These are phyloP conservation scores for Ametastegia equiseti DNA, from an alignment of 2,888 invertebrate species.

Conservation along the genomic window DNA sequence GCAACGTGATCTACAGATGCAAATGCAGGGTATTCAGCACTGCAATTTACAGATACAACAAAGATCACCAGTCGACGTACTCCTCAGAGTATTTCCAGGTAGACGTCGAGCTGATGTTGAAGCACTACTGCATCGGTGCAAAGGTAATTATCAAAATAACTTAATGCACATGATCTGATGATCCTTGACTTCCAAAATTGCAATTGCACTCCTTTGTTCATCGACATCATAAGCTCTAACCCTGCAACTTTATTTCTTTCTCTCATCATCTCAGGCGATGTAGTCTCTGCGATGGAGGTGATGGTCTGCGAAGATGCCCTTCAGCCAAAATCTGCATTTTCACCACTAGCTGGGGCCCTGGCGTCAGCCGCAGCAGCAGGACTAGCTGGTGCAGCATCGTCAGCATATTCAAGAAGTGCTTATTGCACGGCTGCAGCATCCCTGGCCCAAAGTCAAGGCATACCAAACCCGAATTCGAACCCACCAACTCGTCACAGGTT, in stretches of 20 bases:
- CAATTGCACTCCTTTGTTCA: neutral
- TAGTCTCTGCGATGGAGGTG: slow-evolving; percentile 95
- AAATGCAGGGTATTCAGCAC: slow-evolving; percentile 70
- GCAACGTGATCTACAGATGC: slow-evolving; percentile 72
- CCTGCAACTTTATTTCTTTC: no score
- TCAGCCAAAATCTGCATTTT: slow-evolving; percentile 86
- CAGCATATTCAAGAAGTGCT: slow-evolving; percentile 60
- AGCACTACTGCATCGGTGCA: slow-evolving; percentile 87
- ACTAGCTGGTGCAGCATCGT: slow-evolving; percentile 66
- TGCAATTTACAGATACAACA: slow-evolving; percentile 67
- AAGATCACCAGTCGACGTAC: slow-evolving; percentile 90
- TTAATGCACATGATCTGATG: no score
- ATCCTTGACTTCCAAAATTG: neutral
- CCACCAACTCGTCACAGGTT: slow-evolving; percentile 84
- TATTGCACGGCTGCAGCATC: slow-evolving; percentile 72
- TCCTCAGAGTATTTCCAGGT: slow-evolving; percentile 93
- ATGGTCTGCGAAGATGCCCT: slow-evolving; percentile 84
- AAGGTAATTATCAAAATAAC: slow-evolving; percentile 79
- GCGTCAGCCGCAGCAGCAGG: slow-evolving; percentile 69
- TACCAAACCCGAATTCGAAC: slow-evolving; percentile 81
- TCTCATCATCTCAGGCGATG: slow-evolving; percentile 81
- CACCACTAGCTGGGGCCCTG: slow-evolving; percentile 81
- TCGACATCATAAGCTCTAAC: no score
- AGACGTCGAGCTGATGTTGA: slow-evolving; percentile 92
- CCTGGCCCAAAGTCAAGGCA: slow-evolving; percentile 66